Evolutionary conservation across 2,113 vertebrate genomes (phyloP).

Genomic region (Arothron firmamentum): DNA sequence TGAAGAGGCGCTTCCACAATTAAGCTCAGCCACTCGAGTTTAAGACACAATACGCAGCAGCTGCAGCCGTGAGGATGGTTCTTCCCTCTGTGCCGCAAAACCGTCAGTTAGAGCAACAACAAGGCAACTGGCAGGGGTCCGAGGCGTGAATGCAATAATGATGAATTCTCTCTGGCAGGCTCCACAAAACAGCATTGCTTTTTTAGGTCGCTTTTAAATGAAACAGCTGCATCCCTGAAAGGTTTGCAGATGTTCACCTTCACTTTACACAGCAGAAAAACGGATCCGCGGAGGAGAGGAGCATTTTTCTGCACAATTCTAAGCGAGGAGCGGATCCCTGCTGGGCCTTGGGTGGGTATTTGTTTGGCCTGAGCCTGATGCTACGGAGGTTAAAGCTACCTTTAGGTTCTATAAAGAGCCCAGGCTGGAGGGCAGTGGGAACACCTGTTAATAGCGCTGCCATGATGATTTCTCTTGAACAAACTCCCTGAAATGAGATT

Average conservation of each 20-base stretch:
- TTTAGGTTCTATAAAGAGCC: conserved; percentile 39
- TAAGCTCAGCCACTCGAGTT: conserved; percentile 5
- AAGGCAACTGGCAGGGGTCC: conserved; percentile 8
- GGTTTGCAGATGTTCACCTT: not conserved
- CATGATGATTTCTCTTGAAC: conserved; percentile 18
- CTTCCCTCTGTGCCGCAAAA: conserved; percentile 5
- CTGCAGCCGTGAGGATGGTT: not conserved
- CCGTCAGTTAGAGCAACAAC: conserved; percentile 4
- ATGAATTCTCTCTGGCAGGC: conserved; percentile 24
- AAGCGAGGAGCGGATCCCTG: conserved; percentile 11
- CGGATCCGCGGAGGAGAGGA: not conserved
- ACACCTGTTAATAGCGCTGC: conserved; percentile 51
- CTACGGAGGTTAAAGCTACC: conserved; percentile 47
- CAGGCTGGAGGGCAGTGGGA: conserved; percentile 27
- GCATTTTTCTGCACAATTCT: conserved; percentile 10
- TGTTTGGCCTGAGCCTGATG: conserved; percentile 48
- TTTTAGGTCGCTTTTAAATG: conserved; percentile 1
- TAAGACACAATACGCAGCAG: not conserved
- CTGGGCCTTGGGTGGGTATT: conserved; percentile 41
- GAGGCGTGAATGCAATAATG: conserved; percentile 3
- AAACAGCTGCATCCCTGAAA: conserved; percentile 15
- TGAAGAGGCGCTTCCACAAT: not conserved
- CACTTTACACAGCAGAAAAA: not conserved
- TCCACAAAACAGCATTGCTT: not conserved
- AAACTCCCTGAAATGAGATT: conserved; percentile 30